A percentile compares a stretch with the other conserved stretches of the same genome.
Conservation (phyloP, 2,113 vertebrate genomes). For the Odocoileus hemionus region DNA sequence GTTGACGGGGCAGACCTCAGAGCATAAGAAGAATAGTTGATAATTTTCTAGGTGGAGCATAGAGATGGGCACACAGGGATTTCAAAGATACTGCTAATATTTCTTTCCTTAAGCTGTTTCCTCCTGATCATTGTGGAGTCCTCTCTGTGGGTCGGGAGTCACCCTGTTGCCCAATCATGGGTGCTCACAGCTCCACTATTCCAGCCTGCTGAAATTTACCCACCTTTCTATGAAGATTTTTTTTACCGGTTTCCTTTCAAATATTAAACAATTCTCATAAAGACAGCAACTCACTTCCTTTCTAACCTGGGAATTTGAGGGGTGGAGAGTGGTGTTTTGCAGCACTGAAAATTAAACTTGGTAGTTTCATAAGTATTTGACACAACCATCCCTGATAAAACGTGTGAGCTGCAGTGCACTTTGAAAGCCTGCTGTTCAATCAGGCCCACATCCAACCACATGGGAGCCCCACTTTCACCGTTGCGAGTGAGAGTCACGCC, state of each 20-base stretch:
- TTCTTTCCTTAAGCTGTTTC: neutral
- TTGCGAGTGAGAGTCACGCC: neutral
- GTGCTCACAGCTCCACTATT: neutral
- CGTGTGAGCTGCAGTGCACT: fast-evolving
- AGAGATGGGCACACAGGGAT: neutral
- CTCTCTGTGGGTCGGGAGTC: neutral
- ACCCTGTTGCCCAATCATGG: neutral
- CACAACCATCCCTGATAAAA: fast-evolving
- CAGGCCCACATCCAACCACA: fast-evolving
- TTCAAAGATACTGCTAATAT: neutral
- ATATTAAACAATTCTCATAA: neutral
- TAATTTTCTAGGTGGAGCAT: neutral
- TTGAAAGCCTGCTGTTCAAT: fast-evolving
- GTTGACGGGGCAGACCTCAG: neutral
- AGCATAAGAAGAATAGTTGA: neutral
- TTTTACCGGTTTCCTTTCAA: neutral
- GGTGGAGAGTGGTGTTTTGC: neutral
- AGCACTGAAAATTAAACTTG: neutral
- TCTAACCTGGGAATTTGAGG: neutral
- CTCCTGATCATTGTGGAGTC: neutral
- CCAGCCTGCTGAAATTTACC: neutral
- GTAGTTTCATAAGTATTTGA: neutral
- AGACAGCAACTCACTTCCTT: neutral
- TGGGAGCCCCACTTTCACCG: neutral
- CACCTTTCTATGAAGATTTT: neutral